Base-by-base conservation (phyloP, 1,140 invertebrate species). In the Diplogasteroides magnus region DNA sequence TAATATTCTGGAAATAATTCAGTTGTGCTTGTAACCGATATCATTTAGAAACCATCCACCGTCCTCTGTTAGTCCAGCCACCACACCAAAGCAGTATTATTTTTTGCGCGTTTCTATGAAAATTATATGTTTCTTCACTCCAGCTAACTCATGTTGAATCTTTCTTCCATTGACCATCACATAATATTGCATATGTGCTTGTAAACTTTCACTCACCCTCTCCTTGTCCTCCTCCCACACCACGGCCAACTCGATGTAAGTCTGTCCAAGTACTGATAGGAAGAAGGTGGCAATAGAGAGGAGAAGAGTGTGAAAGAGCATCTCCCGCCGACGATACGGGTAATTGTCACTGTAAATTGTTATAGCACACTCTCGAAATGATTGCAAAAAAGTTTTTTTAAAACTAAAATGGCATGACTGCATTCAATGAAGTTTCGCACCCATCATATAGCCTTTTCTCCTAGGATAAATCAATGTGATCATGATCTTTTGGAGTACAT, bases 271-370 rank as follows among this genome's bases (percentile, higher is more conserved):
- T 29, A 81, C 76, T 11, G 82, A 83, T 2, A 81, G 62, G 66
- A 81, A 81, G 48, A 81, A 81, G 11, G 79, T 82, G 6, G 72
- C 73, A n/a, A 81, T 68, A 0, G 81, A 83, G 1, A 81, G 60
- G 3, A 83, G 71, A 2, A 81, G 67, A 1, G 79, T 81, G 37
- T 81, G 77, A 62, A 81, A 81, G 6, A 81, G 61, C 2, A 80
- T 82, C 65, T 81, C 79, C 14, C 79, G 63, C 11, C 79, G 64
- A 37, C 73, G 74, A 63, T 83, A 75, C 28, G 79, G 79, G 31
- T 72, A 77, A 28, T 78, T 77, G 14, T 80, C 80, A 13, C 78
- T 81, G 31, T 26, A 68, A 31, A 71, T 15, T 37, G 19, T 13
- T 27, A 2, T 6, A n/a, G n/a, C n/a, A n/a, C n/a, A n/a, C n/a